phyloP scores from a whole-genome alignment of 2,113 vertebrate genomes.

The Eulemur rufifrons region DNA sequence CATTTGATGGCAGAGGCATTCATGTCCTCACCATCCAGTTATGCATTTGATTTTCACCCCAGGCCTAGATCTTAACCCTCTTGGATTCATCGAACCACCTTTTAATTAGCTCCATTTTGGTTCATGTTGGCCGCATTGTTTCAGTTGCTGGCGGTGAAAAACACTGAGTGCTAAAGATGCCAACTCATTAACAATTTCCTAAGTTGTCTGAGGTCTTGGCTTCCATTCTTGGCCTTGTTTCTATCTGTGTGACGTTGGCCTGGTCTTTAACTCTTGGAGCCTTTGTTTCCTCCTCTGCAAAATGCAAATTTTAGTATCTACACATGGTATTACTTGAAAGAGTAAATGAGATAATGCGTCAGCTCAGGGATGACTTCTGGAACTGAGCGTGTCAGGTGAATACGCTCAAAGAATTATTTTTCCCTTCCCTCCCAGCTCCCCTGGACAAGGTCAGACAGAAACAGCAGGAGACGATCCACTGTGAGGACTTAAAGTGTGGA shows the following conservation, averaged over 20 bases:
- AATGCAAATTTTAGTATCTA: not conserved
- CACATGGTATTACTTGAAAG: not conserved
- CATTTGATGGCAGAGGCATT: rapidly evolving
- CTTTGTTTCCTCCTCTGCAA: not conserved
- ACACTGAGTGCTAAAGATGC: not conserved
- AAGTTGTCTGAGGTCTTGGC: not conserved
- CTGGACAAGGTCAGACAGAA: not conserved
- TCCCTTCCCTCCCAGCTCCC: not conserved
- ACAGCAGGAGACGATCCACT: not conserved
- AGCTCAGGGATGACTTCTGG: not conserved
- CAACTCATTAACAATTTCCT: not conserved
- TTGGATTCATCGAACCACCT: not conserved
- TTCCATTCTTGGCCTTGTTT: not conserved
- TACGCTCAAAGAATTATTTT: not conserved
- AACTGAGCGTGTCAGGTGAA: not conserved
- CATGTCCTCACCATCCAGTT: rapidly evolving
- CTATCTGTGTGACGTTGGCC: not conserved
- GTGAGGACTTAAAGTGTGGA: not conserved
- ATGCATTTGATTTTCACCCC: not conserved
- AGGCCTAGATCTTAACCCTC: not conserved
- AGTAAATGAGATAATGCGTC: not conserved
- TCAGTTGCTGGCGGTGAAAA: not conserved
- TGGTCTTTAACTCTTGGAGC: not conserved
- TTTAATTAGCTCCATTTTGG: not conserved
- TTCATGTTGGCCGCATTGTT: rapidly evolving